Percentiles rank a stretch among this genome's conserved stretches.
Evolutionary conservation across 2,797 vertebrate species (phyloP).

Genomic region (Gallirallus australis): DNA sequence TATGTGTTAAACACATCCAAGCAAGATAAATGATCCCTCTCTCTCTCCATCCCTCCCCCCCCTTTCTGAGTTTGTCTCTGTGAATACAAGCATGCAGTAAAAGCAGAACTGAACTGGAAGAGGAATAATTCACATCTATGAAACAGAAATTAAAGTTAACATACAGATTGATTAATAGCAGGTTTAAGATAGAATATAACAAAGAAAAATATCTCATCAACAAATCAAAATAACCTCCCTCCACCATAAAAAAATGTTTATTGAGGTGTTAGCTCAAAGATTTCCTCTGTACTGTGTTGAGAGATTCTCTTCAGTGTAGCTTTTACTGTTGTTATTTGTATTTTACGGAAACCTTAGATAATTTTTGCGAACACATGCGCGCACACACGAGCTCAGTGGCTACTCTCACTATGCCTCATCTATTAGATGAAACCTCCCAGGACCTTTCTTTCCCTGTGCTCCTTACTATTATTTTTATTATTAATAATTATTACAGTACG

Average conservation of each 20-base stretch:
- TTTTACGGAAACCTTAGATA: not conserved
- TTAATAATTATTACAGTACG: not conserved
- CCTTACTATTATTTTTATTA: slow-evolving; percentile 50
- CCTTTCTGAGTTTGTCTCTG: slow-evolving; percentile 23
- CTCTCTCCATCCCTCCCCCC: not conserved
- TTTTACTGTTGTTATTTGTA: slow-evolving; percentile 33
- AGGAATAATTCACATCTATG: not conserved
- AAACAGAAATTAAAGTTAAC: not conserved
- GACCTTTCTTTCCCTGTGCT: not conserved
- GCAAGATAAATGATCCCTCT: slow-evolving; percentile 52
- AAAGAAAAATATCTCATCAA: slow-evolving; percentile 13
- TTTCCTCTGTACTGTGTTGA: not conserved
- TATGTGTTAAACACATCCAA: slow-evolving; percentile 62
- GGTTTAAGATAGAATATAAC: not conserved
- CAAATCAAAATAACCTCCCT: not conserved
- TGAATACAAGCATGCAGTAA: slow-evolving; percentile 9
- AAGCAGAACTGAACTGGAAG: slow-evolving; percentile 17
- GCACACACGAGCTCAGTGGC: not conserved
- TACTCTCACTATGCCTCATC: not conserved
- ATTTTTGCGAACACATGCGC: slow-evolving; percentile 5
- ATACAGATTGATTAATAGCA: not conserved
- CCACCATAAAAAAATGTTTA: not conserved
- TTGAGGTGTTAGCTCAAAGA: not conserved
- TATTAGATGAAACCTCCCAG: not conserved
- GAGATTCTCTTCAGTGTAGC: not conserved